Evolutionary conservation across 2,797 vertebrate genomes (phyloP), one percentile per base, ranked within the genome.

Genomic region (Falco rusticolus): DNA sequence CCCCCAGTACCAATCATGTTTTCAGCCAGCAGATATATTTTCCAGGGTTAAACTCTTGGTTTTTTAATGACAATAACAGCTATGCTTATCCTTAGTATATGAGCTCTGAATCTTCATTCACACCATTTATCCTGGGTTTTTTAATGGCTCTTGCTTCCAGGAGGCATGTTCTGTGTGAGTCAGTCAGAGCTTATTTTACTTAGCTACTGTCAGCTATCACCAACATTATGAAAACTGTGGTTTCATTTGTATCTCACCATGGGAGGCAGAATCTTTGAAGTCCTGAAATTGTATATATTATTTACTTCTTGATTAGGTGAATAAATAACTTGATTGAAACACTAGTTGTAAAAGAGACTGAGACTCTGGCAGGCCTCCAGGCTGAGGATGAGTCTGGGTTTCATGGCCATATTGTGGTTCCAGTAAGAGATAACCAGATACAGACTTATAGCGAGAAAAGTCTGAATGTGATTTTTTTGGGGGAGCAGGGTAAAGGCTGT

Each of bases 251-350:
- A 77, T 85, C 69, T 89, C 7, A 8, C 50, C 11, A n/a, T 1
- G 4, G 53, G 60, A 91, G 59, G 81, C 77, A 88, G 84, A 96
- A 93, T 56, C 86, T 97, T 96, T 95, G 95, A 97, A 96, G 95
- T 94, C 54, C 65, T 93, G 82, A 94, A 96, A 96, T 70, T 87
- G 72, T 94, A 94, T 96, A 89, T 88, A 63, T 94, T 97, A 95
- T 96, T 96, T 97, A 85, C 33, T 96, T 97, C 97, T 95, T 97
- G 71, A 97, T 97, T 97, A 97, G 82, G 89, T 95, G 93, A 90
- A 94, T 96, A 94, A 97, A 97, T 95, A 96, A 95, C 78, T 94
- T 96, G 77, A 97, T 80, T 95, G 93, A 97, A 97, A 94, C 5
- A 66, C 16, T n/a, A 57, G 81, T 93, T 91, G 37, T 80, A 90